A percentile compares a stretch with the other conserved stretches of the same genome.
These are phyloP conservation scores for Tragelaphus imberbis DNA, from an alignment of 2,113 vertebrate genomes.

Conservation along the genomic window DNA sequence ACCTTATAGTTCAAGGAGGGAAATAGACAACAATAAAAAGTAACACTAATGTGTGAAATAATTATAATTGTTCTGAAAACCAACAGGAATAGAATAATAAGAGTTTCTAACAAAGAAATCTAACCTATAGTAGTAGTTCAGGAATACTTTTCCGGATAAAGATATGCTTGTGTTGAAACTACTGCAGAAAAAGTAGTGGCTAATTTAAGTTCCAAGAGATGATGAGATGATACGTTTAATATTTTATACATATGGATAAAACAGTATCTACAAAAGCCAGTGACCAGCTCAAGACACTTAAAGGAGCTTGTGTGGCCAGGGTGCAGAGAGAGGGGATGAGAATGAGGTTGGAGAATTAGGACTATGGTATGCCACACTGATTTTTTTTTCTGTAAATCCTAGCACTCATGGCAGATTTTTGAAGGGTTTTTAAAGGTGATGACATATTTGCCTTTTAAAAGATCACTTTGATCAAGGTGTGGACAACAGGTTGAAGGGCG, in stretches of 20 bases:
- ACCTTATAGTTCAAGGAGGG: not conserved
- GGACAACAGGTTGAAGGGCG: not conserved
- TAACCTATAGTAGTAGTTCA: not conserved
- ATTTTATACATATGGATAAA: not conserved
- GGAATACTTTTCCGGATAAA: not conserved
- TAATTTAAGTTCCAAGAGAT: not conserved
- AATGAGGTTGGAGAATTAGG: not conserved
- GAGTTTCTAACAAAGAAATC: not conserved
- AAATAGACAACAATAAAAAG: not conserved
- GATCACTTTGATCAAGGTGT: not conserved
- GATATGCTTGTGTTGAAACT: not conserved
- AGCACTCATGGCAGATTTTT: not conserved
- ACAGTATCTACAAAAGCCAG: not conserved
- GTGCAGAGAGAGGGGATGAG: not conserved
- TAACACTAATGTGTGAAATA: not conserved
- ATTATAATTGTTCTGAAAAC: not conserved
- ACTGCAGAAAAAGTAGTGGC: not conserved
- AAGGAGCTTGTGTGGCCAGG: not conserved
- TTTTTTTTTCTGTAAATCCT: not conserved
- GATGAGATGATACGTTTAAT: not conserved
- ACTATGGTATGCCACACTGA: rapidly evolving
- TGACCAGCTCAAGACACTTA: not conserved
- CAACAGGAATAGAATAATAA: not conserved
- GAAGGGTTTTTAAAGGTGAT: not conserved
- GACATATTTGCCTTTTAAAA: not conserved